Evolutionary conservation across 2,113 vertebrate genomes (phyloP), one percentile per base, ranked within the genome.

Genomic region (cattle (Bos taurus)): DNA sequence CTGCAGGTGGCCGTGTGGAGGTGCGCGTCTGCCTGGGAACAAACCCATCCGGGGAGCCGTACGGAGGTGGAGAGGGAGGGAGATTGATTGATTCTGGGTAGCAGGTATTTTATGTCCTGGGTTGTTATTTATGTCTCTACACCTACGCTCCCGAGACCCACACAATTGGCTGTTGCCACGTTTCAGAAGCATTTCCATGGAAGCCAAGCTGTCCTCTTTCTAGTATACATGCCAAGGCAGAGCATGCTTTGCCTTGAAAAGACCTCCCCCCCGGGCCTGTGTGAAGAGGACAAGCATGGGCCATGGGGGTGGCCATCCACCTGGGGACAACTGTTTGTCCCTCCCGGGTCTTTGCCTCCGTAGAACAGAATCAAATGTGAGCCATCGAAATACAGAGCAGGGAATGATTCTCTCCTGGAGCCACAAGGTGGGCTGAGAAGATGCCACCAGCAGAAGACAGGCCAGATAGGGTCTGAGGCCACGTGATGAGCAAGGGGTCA

Each of bases 181-280:
- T 88, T 85, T 98, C 93, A 92, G 78, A 95, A 46, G 92, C 95
- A 97, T 98, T 95, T 95, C 97, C 97, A 96, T 97, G 97, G 98
- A 91, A 96, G 96, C 92, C 85, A 81, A 90, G 92, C 96, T 90
- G 92, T 94, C 97, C 96, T 92, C 88, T 94, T 21, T 81, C 16
- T 43, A 59, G 95, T 67, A n/a, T 89, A 88, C 94, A 25, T 19
- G 74, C 59, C 83, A 40, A 50, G 94, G 88, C 90, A 60, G 88
- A 71, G 84, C 0, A 4, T 56, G 83, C 1, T 26, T 33, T 80
- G 89, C 82, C 78, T 90, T 84, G 7, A 5, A 25, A 36, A 89
- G 77, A 36, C 19, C 40, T 40, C 40, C 36, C 30, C 60, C 67
- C 67, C 13, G 0, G 81, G 52, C 7, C 33, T 25, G 7, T 48